Conservation (phyloP, 2,888 invertebrate genomes). For the Cephus runcator region DNA sequence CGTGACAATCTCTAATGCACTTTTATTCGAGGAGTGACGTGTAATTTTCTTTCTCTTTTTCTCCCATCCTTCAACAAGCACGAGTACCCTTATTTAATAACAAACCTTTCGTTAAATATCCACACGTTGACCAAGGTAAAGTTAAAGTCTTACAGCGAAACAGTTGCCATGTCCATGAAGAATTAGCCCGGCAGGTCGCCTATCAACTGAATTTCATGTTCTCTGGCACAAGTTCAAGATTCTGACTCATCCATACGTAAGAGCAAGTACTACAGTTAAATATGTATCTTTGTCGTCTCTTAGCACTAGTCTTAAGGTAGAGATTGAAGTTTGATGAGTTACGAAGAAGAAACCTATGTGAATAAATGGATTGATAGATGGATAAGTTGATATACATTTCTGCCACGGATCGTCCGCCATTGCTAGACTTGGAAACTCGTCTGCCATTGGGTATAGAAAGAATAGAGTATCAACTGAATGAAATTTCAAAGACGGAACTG, state of each 20-base stretch:
- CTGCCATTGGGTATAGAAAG: neutral
- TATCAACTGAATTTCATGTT: slow-evolving; percentile 14
- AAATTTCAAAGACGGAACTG: neutral
- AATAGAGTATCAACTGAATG: neutral
- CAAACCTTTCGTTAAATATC: neutral
- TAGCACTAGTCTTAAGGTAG: neutral
- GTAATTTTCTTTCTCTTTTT: neutral
- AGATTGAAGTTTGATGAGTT: neutral
- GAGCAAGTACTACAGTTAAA: neutral
- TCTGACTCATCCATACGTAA: neutral
- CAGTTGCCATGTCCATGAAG: neutral
- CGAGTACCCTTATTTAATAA: too few relatives aligned
- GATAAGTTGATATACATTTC: neutral
- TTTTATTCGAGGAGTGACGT: too few relatives aligned
- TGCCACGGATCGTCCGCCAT: neutral
- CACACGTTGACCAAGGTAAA: neutral
- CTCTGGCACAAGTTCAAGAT: neutral
- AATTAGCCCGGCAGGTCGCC: neutral
- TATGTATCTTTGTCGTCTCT: neutral
- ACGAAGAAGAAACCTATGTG: neutral
- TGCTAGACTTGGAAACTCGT: neutral
- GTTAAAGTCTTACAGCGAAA: neutral
- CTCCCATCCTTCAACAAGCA: too few relatives aligned
- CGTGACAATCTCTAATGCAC: neutral
- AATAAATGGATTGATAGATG: neutral